Conservation (phyloP, 2,113 vertebrate genomes). For the Zosterops pallidus region DNA sequence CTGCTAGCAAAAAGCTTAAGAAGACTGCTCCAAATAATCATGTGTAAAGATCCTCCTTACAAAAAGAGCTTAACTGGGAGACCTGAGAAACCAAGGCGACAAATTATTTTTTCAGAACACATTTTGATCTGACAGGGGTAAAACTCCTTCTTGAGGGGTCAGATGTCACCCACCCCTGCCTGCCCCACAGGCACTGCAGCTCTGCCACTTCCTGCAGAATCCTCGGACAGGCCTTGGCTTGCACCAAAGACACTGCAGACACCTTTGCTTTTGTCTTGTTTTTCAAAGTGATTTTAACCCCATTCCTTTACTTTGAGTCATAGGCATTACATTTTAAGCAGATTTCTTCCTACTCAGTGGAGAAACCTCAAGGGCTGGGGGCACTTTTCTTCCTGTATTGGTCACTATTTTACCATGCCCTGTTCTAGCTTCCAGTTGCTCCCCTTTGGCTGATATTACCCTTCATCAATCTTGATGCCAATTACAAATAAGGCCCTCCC, state of each 20-base stretch:
- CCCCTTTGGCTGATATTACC: background rate
- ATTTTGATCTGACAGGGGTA: background rate
- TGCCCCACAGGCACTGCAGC: fast-evolving
- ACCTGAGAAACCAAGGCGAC: background rate
- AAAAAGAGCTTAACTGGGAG: background rate
- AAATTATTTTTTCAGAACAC: background rate
- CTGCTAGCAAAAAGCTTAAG: background rate
- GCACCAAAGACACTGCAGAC: background rate
- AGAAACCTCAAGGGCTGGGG: background rate
- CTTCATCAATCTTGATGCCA: background rate
- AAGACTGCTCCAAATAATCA: background rate
- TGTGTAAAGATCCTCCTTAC: background rate
- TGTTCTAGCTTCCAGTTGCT: background rate
- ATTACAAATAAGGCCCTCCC: background rate
- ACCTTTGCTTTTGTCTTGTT: background rate
- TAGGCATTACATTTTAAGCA: background rate
- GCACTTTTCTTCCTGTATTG: background rate
- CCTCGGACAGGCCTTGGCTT: background rate
- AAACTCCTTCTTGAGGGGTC: background rate
- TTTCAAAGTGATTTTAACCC: background rate
- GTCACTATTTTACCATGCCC: background rate
- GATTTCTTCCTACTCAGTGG: background rate
- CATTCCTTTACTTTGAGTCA: background rate
- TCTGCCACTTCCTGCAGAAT: background rate
- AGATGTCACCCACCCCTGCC: background rate